These are phyloP conservation scores for Lophotriccus pileatus DNA, from an alignment of 2,797 vertebrate genomes.

Conservation along the genomic window DNA sequence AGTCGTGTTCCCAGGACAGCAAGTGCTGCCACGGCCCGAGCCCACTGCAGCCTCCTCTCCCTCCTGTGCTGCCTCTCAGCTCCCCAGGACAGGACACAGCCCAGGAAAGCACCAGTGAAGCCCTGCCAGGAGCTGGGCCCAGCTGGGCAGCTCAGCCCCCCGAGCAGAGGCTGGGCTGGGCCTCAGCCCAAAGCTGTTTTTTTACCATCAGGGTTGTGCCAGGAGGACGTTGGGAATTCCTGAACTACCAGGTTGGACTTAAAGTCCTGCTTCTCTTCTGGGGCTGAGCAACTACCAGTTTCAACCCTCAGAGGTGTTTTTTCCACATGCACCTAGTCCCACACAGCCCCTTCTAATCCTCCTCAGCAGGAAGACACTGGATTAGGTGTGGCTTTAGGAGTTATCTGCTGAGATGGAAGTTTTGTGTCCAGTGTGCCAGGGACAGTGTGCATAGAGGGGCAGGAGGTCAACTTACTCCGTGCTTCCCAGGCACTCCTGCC, in stretches of 20 bases:
- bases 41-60: not conserved
- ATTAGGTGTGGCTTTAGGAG: not conserved
- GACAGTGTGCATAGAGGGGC: not conserved
- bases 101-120: not conserved
- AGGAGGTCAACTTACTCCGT: fast-evolving
- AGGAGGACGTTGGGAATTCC: not conserved
- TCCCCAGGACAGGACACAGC: fast-evolving
- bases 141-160: not conserved
- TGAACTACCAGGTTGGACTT: not conserved
- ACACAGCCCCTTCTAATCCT: not conserved
- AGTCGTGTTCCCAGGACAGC: fast-evolving
- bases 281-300: not conserved
- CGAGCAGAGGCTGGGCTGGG: not conserved
- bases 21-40: fast-evolving
- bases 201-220: no score
- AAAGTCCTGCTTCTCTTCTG: not conserved
- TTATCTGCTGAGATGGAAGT: not conserved
- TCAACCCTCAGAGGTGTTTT: not conserved
- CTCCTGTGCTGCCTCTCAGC: not conserved
- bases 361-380: not conserved
- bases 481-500: not conserved
- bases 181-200: not conserved
- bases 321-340: not conserved
- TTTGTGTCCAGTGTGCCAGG: not conserved
- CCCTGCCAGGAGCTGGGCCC: not conserved